Evolutionary conservation across 2,888 invertebrate species (phyloP), one percentile per base, ranked within the genome.

Genomic region (Eretmocerus hayati): DNA sequence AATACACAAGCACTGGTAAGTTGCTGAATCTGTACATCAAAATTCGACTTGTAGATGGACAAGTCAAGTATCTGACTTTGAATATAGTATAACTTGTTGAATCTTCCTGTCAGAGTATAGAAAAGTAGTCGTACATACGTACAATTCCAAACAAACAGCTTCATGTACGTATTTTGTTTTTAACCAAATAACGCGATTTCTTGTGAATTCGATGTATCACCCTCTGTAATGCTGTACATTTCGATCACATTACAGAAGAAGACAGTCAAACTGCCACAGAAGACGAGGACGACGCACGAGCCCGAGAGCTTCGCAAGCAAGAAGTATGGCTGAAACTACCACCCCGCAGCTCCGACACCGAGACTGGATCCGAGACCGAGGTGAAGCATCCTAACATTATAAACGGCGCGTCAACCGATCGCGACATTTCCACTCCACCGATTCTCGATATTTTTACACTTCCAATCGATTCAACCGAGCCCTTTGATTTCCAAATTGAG

Each of bases 211-310:
- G n/a, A n/a, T n/a, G n/a, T n/a, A n/a, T n/a, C n/a, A n/a, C n/a
- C n/a, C n/a, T n/a, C n/a, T n/a, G n/a, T n/a, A n/a, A n/a, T n/a
- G n/a, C n/a, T n/a, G n/a, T n/a, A n/a, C n/a, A n/a, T n/a, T n/a
- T n/a, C n/a, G 45, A 65, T 67, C 66, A 15, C 37, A 11, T 42
- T 45, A 20, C 74, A 77, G 84, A 81, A 64, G 81, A 80, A 56
- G 79, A 80, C 54, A 78, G 79, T 53, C 83, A 82, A 48, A 84
- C 84, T n/a, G 83, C 83, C 32, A 84, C 84, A 1, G 85, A 85
- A 68, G 83, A 83, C 9, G 84, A 84, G 69, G 80, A 80, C 43
- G 84, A 84, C 57, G 78, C 81, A 21, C 77, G 79, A 50, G 84
- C 83, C 9, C 75, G 83, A 21, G 84, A 83, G 62, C 67, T 81